phyloP scores from a whole-genome alignment of 2,888 invertebrate genomes.

The Lysandra bellargus region DNA sequence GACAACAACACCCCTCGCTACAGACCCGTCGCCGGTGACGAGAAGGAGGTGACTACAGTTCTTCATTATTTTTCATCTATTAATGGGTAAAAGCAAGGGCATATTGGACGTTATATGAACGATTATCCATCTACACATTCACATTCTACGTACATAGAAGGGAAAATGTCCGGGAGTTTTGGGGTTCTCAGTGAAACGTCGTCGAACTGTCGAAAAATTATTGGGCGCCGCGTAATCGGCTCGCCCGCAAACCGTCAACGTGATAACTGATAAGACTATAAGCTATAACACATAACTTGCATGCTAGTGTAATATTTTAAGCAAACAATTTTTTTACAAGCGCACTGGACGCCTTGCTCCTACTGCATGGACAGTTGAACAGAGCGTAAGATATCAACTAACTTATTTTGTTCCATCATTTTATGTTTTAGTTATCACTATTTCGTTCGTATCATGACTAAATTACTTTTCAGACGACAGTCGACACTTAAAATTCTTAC shows the following conservation, averaged over 20 bases:
- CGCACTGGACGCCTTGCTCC: slow-evolving; percentile 73
- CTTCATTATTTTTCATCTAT: background rate
- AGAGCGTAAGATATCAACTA: slow-evolving; percentile 62
- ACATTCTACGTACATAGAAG: no score
- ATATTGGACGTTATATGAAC: no score
- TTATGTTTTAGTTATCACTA: background rate
- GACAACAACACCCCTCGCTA: slow-evolving; percentile 75
- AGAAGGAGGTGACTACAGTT: slow-evolving; percentile 82
- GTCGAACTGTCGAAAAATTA: no score
- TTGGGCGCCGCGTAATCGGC: no score
- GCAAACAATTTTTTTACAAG: slow-evolving; percentile 54
- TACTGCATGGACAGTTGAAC: slow-evolving; percentile 74
- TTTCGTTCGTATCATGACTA: background rate
- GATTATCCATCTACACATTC: no score
- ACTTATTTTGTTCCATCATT: background rate
- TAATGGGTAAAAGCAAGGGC: no score
- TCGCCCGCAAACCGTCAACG: no score
- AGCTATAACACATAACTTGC: no score
- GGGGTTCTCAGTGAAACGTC: no score
- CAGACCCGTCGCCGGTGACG: slow-evolving; percentile 80
- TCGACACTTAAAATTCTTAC: no score
- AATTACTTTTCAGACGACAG: background rate
- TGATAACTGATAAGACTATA: no score
- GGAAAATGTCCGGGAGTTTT: no score
- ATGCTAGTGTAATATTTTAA: background rate